Conservation (phyloP, 2,797 vertebrate species). For the Gymnothorax reevesii region DNA sequence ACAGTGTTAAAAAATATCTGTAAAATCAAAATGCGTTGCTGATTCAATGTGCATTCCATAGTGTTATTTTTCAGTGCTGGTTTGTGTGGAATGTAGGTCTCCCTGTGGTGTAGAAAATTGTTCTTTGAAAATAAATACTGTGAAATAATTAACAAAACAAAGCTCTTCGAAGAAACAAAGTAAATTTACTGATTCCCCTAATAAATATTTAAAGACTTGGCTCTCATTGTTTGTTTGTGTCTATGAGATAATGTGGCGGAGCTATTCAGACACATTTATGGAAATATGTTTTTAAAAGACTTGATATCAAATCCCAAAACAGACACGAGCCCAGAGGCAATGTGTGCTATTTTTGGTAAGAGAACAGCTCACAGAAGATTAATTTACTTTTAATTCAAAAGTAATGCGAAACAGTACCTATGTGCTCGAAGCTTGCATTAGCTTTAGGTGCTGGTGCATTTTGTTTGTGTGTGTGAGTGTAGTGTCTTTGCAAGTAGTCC, state of each 20-base stretch:
- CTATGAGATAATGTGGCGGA: conserved; percentile 55
- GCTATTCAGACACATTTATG: conserved; percentile 60
- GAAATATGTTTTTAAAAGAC: conserved; percentile 69
- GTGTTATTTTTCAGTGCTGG: conserved; percentile 26
- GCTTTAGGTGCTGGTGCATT: conserved; percentile 45
- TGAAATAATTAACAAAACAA: conserved; percentile 27
- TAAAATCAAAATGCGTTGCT: conserved; percentile 7
- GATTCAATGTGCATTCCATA: conserved; percentile 7
- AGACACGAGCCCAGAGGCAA: conserved; percentile 65
- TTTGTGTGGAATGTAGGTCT: conserved; percentile 52
- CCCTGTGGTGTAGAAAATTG: conserved; percentile 44
- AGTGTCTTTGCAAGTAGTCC: too few relatives aligned
- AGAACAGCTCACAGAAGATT: conserved; percentile 69
- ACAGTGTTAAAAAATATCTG: conserved; percentile 20
- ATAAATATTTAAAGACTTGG: conserved; percentile 46
- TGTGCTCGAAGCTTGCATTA: background rate
- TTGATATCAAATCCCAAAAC: conserved; percentile 66
- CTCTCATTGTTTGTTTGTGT: conserved; percentile 49
- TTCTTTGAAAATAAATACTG: conserved; percentile 44
- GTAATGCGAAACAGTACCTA: conserved; percentile 43
- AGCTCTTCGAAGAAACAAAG: conserved; percentile 36
- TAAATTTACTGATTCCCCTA: conserved; percentile 46
- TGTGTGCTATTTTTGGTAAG: conserved; percentile 72
- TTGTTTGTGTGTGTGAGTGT: conserved; percentile 53
- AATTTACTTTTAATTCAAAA: conserved; percentile 73